Base-by-base conservation (phyloP, 1,140 invertebrate species). In the Aphaenogaster floridana region DNA sequence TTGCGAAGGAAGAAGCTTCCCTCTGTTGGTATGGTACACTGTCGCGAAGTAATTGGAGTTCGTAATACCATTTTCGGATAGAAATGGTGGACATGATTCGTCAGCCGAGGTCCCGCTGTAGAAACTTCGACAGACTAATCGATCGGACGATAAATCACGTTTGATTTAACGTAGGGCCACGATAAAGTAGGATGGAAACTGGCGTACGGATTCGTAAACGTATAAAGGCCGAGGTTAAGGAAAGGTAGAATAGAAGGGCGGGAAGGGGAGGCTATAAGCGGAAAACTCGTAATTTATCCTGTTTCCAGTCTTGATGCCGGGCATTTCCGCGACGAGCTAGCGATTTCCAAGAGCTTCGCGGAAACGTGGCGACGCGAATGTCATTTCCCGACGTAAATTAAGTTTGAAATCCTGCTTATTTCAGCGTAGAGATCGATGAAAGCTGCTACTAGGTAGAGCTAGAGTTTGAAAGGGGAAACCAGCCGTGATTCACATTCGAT, bases 251-350 rank as follows among this genome's bases (percentile, higher is more conserved):
- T 52, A 66, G 52, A 83, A 68, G 78, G 69, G 80, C 74, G 91
- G 28, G n/a, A 77, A 63, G 84, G 79, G 50, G 45, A 86, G 85
- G 39, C 54, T 64, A 81, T 93, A 92, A 93, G 89, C 92, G 80
- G 85, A 89, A 91, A 90, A 80, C 87, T 86, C 90, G 87, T 93
- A 92, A 92, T 93, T 92, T 92, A 91, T 89, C 87, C 80, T 88
- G 85, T 92, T 92, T 91, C 89, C 88, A 89, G 85, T 86, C 88
- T 88, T 86, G 81, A 86, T 76, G 78, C 79, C 57, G 69, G 80
- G 69, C 87, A 88, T 92, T 92, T 92, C 90, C 92, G 84, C 87
- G 69, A 34, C 91, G 81, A 85, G 86, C 69, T 63, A 66, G 89
- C 85, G 89, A 87, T 93, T 92, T 90, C 87, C 80, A 77, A 91